Evolutionary conservation across 2,797 vertebrate genomes (phyloP).

Genomic region (Meriones psammophilus): DNA sequence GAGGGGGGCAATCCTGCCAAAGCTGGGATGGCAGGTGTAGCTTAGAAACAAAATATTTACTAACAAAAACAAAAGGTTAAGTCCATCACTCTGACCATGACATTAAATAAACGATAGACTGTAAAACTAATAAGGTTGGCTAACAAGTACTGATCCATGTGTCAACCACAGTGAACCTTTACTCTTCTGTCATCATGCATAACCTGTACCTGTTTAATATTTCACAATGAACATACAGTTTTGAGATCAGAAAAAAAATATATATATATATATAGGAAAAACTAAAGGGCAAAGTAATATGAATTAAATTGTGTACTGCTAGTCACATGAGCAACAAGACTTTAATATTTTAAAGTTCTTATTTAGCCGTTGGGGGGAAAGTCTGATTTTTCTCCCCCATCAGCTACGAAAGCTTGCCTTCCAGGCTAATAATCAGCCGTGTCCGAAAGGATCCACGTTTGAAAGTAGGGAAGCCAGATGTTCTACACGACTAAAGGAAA

Average conservation of each 20-base stretch:
- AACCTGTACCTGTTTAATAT: conserved; percentile 6
- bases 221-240: background rate
- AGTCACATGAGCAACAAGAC: conserved; percentile 5
- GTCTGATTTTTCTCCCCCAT: background rate
- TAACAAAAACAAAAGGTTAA: conserved; percentile 15
- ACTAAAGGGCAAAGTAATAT: conserved; percentile 6
- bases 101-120: conserved; percentile 36
- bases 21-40: background rate
- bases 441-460: background rate
- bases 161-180: background rate
- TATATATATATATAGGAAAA: background rate
- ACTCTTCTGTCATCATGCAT: conserved; percentile 22
- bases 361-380: background rate
- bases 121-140: conserved; percentile 36
- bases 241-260: background rate
- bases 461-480: conserved; percentile 28
- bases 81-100: background rate
- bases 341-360: background rate
- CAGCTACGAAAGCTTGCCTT: conserved; percentile 9
- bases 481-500: conserved; percentile 34
- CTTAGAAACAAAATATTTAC: background rate
- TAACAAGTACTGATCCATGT: conserved; percentile 7
- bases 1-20: background rate
- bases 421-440: background rate
- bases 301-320: conserved; percentile 22